These are phyloP conservation scores for Psephotus haematonotus DNA, from an alignment of 2,113 vertebrate species.

Conservation along the genomic window DNA sequence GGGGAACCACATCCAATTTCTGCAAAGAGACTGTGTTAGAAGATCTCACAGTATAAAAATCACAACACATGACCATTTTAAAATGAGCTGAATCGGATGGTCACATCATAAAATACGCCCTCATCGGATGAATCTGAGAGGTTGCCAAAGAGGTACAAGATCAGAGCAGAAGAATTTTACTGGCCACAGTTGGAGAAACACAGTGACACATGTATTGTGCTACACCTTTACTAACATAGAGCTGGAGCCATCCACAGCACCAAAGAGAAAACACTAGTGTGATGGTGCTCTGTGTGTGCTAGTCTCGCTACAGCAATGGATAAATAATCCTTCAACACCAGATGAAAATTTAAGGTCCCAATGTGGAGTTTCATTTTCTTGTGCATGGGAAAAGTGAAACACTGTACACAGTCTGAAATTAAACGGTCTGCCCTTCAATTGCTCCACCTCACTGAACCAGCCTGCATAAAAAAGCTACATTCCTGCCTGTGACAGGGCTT, in stretches of 20 bases:
- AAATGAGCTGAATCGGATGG: background rate
- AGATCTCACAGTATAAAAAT: background rate
- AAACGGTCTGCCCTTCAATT: background rate
- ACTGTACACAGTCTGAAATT: background rate
- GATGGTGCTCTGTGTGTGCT: fast-evolving
- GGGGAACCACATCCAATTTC: constrained; percentile 72
- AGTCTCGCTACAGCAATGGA: fast-evolving
- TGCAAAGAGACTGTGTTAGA: constrained; percentile 26
- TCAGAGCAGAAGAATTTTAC: background rate
- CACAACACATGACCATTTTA: background rate
- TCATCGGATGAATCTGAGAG: background rate
- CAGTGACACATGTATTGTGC: background rate
- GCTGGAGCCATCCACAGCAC: background rate
- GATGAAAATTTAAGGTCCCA: background rate
- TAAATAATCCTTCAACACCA: background rate
- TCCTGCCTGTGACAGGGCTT: background rate
- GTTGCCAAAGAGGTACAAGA: background rate
- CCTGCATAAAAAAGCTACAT: background rate
- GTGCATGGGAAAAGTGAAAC: background rate
- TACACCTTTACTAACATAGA: background rate
- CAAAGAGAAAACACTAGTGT: background rate
- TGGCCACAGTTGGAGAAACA: background rate
- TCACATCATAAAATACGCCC: background rate
- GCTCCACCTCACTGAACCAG: background rate
- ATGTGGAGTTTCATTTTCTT: background rate